Base-by-base conservation (phyloP, 2,888 invertebrate species). In the Auanema sp. region DNA sequence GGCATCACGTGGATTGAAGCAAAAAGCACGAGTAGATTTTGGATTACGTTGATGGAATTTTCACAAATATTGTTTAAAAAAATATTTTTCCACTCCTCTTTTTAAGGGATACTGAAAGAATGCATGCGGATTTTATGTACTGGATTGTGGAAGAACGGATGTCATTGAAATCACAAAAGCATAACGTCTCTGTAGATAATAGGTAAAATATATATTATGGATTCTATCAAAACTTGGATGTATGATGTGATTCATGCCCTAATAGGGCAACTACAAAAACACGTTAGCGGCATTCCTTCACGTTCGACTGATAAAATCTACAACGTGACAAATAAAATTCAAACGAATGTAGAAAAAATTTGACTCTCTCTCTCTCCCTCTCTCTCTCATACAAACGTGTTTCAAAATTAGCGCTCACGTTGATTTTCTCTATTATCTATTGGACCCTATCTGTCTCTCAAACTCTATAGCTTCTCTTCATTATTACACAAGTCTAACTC, bases 71-170 rank as follows among this genome's bases (percentile, higher is more conserved):
- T 10, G 10, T 47, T 47, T 10, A 10, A 47, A 21, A 16, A 5
- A 47, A 16, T 21, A 47, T 10, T 5, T 18, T 5, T n/a, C n/a
- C n/a, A 47, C 21, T 3, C 4, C 3, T 10, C 16, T 47, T 5
- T 44, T 57, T 24, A 16, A 60, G 60, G 21, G 75, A 77, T 58
- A 73, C 75, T 4, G 66, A 62, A 44, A 73, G 73, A 42, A 50
- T 77, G 47, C 74, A 74, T 42, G 75, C 75, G 18, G 77, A 77
- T 51, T 77, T 77, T 58, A 77, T 77, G 77, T 77, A 77, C 57
- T 77, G 77, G 77, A 75, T 76, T 18, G 77, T 76, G 40, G 77
- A 77, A 57, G 77, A 77, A 59, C 47, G 75, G 42, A 69, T 69
- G 68, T 71, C 71, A 10, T 68, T 68, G 68, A 68, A 69, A 57